Conservation (phyloP, 2,888 invertebrate species). For the Morinoia aosen region DNA sequence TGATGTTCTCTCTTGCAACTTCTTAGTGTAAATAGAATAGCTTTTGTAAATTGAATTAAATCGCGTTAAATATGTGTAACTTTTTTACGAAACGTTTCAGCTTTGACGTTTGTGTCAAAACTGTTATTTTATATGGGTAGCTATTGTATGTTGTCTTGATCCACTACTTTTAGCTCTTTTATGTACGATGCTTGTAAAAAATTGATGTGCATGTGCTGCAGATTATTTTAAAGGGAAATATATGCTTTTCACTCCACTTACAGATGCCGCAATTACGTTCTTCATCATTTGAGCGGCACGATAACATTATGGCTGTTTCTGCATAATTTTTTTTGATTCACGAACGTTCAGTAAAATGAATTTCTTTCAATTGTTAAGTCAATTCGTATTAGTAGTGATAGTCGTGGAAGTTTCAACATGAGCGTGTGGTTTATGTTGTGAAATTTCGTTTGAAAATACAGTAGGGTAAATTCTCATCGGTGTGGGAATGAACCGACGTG, state of each 20-base stretch:
- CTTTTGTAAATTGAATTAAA: slow-evolving; percentile 4
- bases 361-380: neutral
- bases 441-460: too few species aligned
- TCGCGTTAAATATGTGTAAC: neutral
- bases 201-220: neutral
- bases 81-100: neutral
- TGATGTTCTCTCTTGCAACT: neutral
- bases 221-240: neutral
- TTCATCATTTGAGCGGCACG: neutral
- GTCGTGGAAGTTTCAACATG: neutral
- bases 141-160: neutral
- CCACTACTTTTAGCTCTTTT: neutral
- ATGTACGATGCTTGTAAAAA: neutral
- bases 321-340: too few species aligned
- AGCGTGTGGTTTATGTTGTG: too few species aligned
- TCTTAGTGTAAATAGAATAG: neutral
- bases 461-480: too few species aligned
- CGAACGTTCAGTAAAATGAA: neutral
- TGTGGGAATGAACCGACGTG: too few species aligned
- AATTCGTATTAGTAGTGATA: neutral
- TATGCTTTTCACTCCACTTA: neutral
- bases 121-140: neutral
- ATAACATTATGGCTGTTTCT: neutral
- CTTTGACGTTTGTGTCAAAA: neutral
- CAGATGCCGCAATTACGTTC: too few species aligned